Evolutionary conservation across 1,140 invertebrate genomes (phyloP).

Genomic region (Drosophila tsacasi): DNA sequence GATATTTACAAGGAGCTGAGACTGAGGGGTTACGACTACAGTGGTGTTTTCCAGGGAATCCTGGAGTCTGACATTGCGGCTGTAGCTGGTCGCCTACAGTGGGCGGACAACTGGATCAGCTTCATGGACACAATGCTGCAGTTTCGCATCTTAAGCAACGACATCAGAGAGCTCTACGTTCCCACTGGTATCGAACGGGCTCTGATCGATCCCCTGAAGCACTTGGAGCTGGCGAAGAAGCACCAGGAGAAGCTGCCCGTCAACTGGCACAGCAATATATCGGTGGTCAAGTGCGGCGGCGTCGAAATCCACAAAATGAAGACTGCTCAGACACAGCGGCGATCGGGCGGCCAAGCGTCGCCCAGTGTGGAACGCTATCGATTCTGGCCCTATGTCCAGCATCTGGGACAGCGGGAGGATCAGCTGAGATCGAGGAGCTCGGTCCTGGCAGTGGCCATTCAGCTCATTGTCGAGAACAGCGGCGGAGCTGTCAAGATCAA

Average conservation of each 20-base stretch:
- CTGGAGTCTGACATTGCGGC: constrained; percentile 89
- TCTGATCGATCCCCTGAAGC: constrained; percentile 92
- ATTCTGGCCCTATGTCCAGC: constrained; percentile 91
- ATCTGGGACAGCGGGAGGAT: constrained; percentile 74
- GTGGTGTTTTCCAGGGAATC: constrained; percentile 93
- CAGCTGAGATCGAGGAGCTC: constrained; percentile 87
- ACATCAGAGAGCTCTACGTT: constrained; percentile 91
- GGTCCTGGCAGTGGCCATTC: constrained; percentile 87
- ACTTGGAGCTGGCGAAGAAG: constrained; percentile 86
- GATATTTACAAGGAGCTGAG: constrained; percentile 98
- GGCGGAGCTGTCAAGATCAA: constrained; percentile 89
- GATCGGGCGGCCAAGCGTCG: constrained; percentile 89
- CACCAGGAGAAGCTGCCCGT: constrained; percentile 87
- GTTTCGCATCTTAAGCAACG: constrained; percentile 92
- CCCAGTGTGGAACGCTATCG: constrained; percentile 93
- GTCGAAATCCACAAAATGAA: constrained; percentile 96
- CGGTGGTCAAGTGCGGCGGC: constrained; percentile 93
- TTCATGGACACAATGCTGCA: constrained; percentile 98
- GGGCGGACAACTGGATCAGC: constrained; percentile 96
- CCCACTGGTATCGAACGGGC: constrained; percentile 94
- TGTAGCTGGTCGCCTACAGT: constrained; percentile 89
- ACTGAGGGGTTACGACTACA: constrained; percentile 97
- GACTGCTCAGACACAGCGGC: constrained; percentile 93
- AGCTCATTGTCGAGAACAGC: constrained; percentile 93
- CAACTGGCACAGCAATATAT: constrained; percentile 90